Conservation (phyloP, 2,888 invertebrate species). For the Phyllotreta cruciferae region DNA sequence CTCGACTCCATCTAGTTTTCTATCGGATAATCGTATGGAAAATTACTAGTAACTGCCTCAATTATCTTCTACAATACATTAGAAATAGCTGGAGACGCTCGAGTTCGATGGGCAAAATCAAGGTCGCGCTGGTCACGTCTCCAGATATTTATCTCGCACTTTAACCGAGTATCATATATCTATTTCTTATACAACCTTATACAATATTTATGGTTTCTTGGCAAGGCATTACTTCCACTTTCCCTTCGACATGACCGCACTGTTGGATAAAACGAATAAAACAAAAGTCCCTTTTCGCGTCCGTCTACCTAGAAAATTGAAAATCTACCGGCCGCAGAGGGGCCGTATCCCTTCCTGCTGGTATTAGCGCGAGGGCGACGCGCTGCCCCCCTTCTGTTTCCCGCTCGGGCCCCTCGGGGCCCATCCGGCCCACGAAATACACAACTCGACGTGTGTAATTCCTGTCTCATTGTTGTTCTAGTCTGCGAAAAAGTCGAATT, state of each 20-base stretch:
- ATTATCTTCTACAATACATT: too few species aligned
- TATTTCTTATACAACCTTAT: background rate
- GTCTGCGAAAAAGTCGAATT: slow-evolving; percentile 36
- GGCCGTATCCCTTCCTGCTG: slow-evolving; percentile 25
- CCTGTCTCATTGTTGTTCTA: slow-evolving; percentile 34
- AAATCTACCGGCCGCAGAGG: slow-evolving; percentile 36
- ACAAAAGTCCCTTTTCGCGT: slow-evolving; percentile 5
- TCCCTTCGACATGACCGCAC: slow-evolving; percentile 1
- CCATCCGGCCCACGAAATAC: slow-evolving; percentile 25
- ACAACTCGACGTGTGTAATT: slow-evolving; percentile 32
- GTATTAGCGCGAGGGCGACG: slow-evolving; percentile 3
- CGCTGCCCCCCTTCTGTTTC: slow-evolving; percentile 7
- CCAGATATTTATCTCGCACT: too few species aligned
- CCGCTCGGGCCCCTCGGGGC: slow-evolving; percentile 18
- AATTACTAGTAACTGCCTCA: too few species aligned
- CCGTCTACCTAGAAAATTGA: slow-evolving; percentile 31
- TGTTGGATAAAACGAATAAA: slow-evolving; percentile 12
- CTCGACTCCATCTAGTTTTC: too few species aligned
- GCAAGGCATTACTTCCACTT: slow-evolving; percentile 9
- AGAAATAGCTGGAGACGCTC: too few species aligned
- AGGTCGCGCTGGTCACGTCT: too few species aligned
- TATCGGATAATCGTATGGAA: too few species aligned
- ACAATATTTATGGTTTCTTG: slow-evolving; percentile 13
- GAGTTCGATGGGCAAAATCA: too few species aligned
- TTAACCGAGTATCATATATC: too few species aligned